Evolutionary conservation across 2,797 vertebrate genomes (phyloP), one percentile per base, ranked within the genome.

Genomic region (Muscicapa striata): DNA sequence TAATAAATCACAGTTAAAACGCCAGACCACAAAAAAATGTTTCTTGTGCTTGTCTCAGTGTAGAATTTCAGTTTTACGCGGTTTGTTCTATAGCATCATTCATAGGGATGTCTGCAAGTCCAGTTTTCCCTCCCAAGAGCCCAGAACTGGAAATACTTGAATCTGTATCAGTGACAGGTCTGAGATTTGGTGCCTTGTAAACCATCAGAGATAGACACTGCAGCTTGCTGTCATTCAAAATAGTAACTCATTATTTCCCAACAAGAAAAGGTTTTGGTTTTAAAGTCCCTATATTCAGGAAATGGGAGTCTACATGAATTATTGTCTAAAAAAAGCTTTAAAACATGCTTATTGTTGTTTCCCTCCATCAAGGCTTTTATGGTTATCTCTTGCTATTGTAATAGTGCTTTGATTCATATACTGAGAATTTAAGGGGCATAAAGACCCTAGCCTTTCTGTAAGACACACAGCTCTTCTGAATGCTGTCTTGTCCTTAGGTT

Each of bases 171-270:
- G 55, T 94, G 90, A 52, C 66, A 75, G 54, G 48, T 90, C 80
- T 91, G 84, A 69, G 63, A 73, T 84, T 88, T 95, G 24, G 69
- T 78, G 63, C 58, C 36, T 73, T 75, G 40, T 90, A 48, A 81
- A 45, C 40, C 46, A 17, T 76, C 23, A 45, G 55, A 69, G 29
- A 40, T 58, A 81, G 73, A 52, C 12, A 11, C 22, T 84, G 32
- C 40, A 82, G 24, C 29, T 58, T 84, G 36, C 77, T 89, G 59
- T 84, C 83, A 59, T 66, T 90, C 69, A 45, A 66, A 86, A 59
- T 66, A 9, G 10, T 84, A 80, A 76, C 32, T 94, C 58, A 11
- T 43, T 82, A 21, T 38, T 84, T 90, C 48, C 27, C 59, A 79
- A 34, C 18, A 75, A 55, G 55, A 46, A 30, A 66, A 75, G 10